Conservation (phyloP, 2,888 invertebrate species). For the Acrocyrtus sp. region DNA sequence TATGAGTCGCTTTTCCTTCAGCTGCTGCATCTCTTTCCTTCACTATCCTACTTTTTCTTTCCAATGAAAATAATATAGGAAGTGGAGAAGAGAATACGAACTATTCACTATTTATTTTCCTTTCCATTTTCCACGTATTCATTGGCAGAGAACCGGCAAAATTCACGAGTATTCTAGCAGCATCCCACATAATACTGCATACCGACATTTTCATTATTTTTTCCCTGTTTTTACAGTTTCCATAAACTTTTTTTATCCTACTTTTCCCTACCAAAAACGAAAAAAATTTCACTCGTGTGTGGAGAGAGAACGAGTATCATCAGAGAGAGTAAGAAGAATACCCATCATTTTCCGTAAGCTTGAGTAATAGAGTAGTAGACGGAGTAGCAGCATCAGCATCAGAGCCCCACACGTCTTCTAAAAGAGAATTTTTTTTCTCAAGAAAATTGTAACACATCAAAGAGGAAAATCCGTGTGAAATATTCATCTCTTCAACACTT, state of each 20-base stretch:
- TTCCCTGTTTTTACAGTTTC: conserved; percentile 30
- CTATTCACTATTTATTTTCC: conserved; percentile 2
- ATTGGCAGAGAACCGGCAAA: conserved; percentile 31
- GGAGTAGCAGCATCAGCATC: too few relatives aligned
- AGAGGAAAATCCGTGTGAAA: conserved; percentile 62
- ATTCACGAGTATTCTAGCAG: conserved; percentile 4
- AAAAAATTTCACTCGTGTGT: too few relatives aligned
- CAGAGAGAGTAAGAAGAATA: too few relatives aligned
- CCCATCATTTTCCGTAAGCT: too few relatives aligned
- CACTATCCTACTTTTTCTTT: conserved; percentile 1
- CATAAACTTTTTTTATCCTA: conserved; percentile 43
- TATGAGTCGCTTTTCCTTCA: too few relatives aligned
- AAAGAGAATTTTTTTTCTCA: conserved; percentile 16
- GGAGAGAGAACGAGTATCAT: too few relatives aligned
- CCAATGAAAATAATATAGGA: conserved; percentile 19
- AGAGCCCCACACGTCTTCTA: too few relatives aligned
- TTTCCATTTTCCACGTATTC: conserved; percentile 12
- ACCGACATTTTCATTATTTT: conserved; percentile 27
- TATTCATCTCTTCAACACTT: conserved; percentile 63
- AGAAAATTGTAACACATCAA: conserved; percentile 55
- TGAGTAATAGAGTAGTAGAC: conserved; percentile 19
- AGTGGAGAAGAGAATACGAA: neutral
- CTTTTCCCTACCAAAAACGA: too few relatives aligned
- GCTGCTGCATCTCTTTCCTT: too few relatives aligned
- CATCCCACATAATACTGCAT: neutral